Percentiles rank a stretch among this genome's conserved stretches.
phyloP scores from a whole-genome alignment of 2,113 vertebrate species.

The Psittacula cyanocephala region DNA sequence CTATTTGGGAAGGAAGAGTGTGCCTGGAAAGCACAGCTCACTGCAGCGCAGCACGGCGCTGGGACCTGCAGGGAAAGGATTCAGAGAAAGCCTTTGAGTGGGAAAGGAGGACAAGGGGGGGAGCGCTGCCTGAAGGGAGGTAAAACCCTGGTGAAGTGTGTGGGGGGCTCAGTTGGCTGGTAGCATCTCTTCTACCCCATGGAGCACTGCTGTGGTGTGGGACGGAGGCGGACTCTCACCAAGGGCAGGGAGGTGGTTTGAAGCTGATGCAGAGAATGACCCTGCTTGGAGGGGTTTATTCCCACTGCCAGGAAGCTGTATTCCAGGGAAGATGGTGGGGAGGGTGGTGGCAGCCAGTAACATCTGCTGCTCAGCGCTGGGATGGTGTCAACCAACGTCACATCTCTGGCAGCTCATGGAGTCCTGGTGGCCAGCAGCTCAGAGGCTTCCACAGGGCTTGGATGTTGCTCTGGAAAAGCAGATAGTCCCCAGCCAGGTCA shows the following conservation, averaged over 20 bases:
- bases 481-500: background rate
- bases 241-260: fast-evolving
- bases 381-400: background rate
- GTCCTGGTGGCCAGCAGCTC: background rate
- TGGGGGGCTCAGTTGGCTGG: background rate
- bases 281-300: background rate
- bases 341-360: background rate
- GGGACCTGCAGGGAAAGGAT: background rate
- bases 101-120: fast-evolving
- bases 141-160: background rate
- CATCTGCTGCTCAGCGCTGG: background rate
- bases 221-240: background rate
- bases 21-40: slow-evolving; percentile 19
- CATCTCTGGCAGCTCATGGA: background rate
- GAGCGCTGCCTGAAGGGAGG: background rate
- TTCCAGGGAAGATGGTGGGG: background rate
- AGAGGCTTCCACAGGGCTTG: background rate
- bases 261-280: background rate
- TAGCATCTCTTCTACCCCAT: background rate
- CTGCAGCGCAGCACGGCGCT: background rate
- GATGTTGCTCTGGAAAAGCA: background rate
- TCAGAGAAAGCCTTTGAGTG: background rate
- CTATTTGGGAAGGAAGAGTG: background rate
- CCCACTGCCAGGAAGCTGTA: background rate
- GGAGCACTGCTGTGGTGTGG: fast-evolving